These are phyloP conservation scores for Solenopsis fugax DNA, from an alignment of 1,140 invertebrate species.

Conservation along the genomic window DNA sequence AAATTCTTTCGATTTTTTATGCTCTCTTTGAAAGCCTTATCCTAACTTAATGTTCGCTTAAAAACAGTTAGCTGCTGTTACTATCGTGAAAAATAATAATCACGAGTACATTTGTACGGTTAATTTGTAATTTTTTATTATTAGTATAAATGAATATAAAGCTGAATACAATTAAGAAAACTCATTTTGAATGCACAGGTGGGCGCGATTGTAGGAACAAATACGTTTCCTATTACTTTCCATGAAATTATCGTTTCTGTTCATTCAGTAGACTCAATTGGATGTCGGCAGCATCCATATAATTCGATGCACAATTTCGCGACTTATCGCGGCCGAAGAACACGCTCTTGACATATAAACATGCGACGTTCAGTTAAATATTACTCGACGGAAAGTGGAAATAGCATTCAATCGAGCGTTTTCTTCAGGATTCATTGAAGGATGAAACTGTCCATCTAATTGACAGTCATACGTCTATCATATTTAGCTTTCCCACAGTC, in stretches of 20 bases:
- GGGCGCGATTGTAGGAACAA: conserved; percentile 44
- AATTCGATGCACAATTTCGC: conserved; percentile 28
- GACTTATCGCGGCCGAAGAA: conserved; percentile 9
- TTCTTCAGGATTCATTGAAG: not conserved
- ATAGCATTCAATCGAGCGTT: conserved; percentile 19
- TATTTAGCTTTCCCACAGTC: conserved; percentile 28
- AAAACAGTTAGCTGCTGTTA: conserved; percentile 22
- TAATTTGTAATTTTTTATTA: conserved; percentile 73
- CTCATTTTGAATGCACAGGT: conserved; percentile 66
- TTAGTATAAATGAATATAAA: conserved; percentile 74
- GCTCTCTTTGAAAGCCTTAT: conserved; percentile 23
- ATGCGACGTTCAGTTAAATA: not conserved
- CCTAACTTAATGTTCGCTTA: conserved; percentile 7
- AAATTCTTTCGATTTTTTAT: not conserved
- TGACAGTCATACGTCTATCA: conserved; percentile 10
- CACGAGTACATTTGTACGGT: conserved; percentile 60
- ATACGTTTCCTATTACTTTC: conserved; percentile 50
- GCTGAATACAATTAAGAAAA: conserved; percentile 71
- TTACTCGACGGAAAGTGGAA: not conserved
- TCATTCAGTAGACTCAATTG: conserved; percentile 30
- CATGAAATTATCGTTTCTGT: conserved; percentile 26
- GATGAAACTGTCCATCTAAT: conserved; percentile 7
- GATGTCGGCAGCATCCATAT: not conserved
- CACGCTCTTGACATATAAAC: not conserved
- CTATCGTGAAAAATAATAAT: conserved; percentile 58